Evolutionary conservation across 1,140 invertebrate genomes (phyloP), one percentile per base, ranked within the genome.

Genomic region (Drosophila yakuba): DNA sequence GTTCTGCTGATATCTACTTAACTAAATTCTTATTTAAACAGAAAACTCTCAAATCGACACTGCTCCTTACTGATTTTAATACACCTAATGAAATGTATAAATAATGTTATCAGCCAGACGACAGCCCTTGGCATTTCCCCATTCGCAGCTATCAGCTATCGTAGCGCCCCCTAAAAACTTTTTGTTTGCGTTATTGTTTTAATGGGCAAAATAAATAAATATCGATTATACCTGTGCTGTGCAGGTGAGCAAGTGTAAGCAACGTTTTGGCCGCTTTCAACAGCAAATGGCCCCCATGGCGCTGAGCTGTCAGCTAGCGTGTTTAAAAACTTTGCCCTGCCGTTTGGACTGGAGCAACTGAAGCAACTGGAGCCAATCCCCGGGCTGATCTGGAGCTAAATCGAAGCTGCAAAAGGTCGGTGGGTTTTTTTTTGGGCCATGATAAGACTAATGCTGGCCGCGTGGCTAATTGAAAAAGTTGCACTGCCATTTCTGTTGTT

Each of bases 121-220:
- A 32, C 32, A 57, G 43, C 64, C 52, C 12, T 17, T n/a, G 67
- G 64, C 44, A 14, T 36, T 36, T 11, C 20, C 50, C 41, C n/a
- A 43, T 47, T 54, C 32, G 39, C 36, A 48, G 36, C 14, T 15
- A 44, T 32, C 61, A 47, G 35, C 63, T 20, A 20, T 55, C 15
- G 12, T 2, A 12, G 12, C 28, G 36, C 45, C 8, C 14, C 45
- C 8, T 11, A 6, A 7, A 36, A 71, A 62, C 56, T 78, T 78
- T 67, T 62, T 69, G 62, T 56, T 59, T 39, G 39, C 58, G 41
- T 60, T 77, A 69, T 85, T 77, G 59, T 72, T 80, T 72, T 61
- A 84, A 84, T 80, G 58, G 64, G 48, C 72, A 86, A 74, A 82
- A 82, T 81, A 78, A 85, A 86, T 74, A 85, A 85, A 85, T 85